These are phyloP conservation scores for Paracanthobrama guichenoti DNA, from an alignment of 2,113 vertebrate genomes.

Conservation along the genomic window DNA sequence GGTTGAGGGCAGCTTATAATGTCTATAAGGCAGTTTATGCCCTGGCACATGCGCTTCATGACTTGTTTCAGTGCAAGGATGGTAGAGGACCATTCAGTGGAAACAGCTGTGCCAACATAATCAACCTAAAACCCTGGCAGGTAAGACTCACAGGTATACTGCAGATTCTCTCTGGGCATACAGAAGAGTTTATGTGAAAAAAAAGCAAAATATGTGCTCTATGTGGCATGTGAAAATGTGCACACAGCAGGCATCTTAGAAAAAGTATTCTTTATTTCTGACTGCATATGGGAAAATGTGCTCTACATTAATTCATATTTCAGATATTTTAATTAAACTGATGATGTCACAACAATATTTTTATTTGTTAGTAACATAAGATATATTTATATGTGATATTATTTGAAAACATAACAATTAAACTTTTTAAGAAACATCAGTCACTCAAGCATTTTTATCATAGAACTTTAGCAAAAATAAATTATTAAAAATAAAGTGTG, in stretches of 20 bases:
- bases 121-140: conserved; percentile 24
- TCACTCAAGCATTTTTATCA: background rate
- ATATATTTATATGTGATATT: background rate
- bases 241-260: too few species aligned
- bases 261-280: too few species aligned
- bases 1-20: conserved; percentile 39
- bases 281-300: too few species aligned
- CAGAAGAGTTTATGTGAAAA: background rate
- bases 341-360: background rate
- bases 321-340: background rate
- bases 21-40: conserved; percentile 2
- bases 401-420: background rate
- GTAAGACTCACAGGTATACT: background rate
- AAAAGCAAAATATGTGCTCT: background rate
- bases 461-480: background rate
- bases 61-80: conserved; percentile 51
- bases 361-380: background rate
- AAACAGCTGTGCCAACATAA: conserved; percentile 16
- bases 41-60: background rate
- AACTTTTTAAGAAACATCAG: background rate
- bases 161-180: background rate
- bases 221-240: too few species aligned
- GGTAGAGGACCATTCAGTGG: conserved; percentile 34
- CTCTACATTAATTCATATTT: too few species aligned
- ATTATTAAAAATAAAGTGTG: background rate